Evolutionary conservation across 2,113 vertebrate genomes (phyloP), one percentile per base, ranked within the genome.

Genomic region (Chascanopsetta lugubris): DNA sequence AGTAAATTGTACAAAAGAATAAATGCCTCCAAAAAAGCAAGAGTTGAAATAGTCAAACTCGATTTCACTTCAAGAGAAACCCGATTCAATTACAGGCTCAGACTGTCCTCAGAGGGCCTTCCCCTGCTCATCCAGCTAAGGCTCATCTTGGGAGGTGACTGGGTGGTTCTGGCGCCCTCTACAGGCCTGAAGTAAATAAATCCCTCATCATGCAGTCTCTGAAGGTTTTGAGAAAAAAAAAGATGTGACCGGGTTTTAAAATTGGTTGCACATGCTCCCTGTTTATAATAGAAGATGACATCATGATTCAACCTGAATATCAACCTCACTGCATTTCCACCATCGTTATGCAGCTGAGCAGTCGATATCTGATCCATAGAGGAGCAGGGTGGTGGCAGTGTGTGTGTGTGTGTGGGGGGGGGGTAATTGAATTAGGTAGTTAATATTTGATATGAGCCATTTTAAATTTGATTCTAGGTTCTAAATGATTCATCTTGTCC

Each of bases 141-240:
- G 9, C 30, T 25, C 25, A 43, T 10, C 17, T 32, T 45, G 1
- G 4, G 46, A 43, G 40, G 57, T 30, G n/a, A 49, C 34, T 66
- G 25, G 36, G 36, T 43, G 32, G 50, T 4, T 66, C 25, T 81
- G 79, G 80, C 77, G 63, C 86, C 84, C 79, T 84, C 86, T 82
- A 64, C 62, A 75, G 88, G 70, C 21, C 26, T 8, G 4, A 5
- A 32, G 25, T 36, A 24, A 59, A 57, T 20, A 0, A 26, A 58
- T 46, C 13, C 21, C 40, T 50, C 48, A 64, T 21, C 51, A 40
- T 55, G 10, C 45, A 61, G 34, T 18, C 21, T n/a, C 11, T 46
- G 27, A 46, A 30, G 36, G 22, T 48, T 47, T 8, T 0, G n/a
- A 12, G 46, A 51, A 60, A 20, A 15, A 12, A 46, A 51, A 60